Conservation (phyloP, 1,140 invertebrate genomes). For the Papilio machaon region DNA sequence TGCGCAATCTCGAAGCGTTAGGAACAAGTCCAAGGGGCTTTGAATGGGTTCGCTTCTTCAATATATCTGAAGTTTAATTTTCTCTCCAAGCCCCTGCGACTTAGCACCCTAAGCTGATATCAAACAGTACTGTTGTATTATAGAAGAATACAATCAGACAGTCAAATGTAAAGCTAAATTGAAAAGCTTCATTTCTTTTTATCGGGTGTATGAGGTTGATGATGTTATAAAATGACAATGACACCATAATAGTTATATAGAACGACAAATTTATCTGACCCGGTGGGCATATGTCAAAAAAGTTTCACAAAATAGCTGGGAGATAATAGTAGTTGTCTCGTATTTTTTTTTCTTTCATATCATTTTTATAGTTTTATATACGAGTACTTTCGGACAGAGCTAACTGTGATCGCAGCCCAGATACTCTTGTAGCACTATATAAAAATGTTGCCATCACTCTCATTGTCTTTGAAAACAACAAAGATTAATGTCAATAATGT, state of each 20-base stretch:
- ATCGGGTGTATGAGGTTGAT: neutral
- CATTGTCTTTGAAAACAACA: neutral
- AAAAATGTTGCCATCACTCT: too few relatives aligned
- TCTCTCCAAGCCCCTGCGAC: constrained; percentile 24
- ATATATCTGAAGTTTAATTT: constrained; percentile 33
- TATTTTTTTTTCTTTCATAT: too few relatives aligned
- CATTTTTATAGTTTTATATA: too few relatives aligned
- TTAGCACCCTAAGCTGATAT: constrained; percentile 2
- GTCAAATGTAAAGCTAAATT: neutral
- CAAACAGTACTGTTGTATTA: constrained; percentile 15
- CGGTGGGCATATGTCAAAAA: too few relatives aligned
- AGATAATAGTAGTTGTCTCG: too few relatives aligned
- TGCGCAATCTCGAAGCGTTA: constrained; percentile 12
- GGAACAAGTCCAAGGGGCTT: constrained; percentile 27
- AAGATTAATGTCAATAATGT: neutral
- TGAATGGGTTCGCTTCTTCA: neutral
- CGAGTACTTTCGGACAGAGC: too few relatives aligned
- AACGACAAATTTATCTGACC: too few relatives aligned
- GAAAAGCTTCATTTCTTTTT: neutral
- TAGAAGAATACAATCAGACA: neutral
- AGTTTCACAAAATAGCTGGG: too few relatives aligned
- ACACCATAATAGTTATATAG: too few relatives aligned
- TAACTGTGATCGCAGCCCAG: too few relatives aligned
- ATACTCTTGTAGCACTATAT: too few relatives aligned
- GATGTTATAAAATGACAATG: neutral